Conservation (phyloP, 2,888 invertebrate species). For the Acanthosepion lycidas region DNA sequence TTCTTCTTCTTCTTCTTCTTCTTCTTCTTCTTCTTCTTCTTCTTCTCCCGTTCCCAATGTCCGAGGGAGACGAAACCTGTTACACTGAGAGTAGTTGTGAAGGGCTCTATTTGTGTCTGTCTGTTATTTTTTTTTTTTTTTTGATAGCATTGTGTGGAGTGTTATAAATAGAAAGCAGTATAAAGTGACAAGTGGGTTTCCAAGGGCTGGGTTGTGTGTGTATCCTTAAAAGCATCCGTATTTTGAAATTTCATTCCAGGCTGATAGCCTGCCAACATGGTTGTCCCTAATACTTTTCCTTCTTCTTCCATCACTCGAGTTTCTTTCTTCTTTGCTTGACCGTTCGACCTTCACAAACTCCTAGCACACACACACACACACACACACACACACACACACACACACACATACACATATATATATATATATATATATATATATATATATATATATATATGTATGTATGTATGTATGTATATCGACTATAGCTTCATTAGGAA, state of each 20-base stretch:
- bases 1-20: neutral
- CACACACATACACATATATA: neutral
- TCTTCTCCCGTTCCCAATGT: neutral
- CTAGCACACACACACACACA: neutral
- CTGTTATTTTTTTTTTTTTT: neutral
- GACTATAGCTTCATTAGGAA: too few species aligned
- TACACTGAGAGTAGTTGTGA: neutral
- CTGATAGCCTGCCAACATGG: neutral
- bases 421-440: neutral
- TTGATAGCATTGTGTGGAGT: neutral
- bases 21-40: too few species aligned
- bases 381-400: neutral
- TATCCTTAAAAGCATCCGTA: neutral
- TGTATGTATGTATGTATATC: neutral
- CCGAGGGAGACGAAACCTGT: neutral
- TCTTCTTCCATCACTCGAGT: neutral
- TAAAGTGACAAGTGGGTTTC: neutral
- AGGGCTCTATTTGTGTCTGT: neutral
- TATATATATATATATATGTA: neutral
- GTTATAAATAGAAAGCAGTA: too few species aligned
- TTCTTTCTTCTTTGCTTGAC: neutral
- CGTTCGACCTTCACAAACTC: neutral
- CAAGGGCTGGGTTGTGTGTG: neutral
- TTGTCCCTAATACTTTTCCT: neutral
- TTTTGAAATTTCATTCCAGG: neutral